Evolutionary conservation across 1,140 invertebrate genomes (phyloP), one percentile per base, ranked within the genome.

Genomic region (Leptinotarsa defecta): DNA sequence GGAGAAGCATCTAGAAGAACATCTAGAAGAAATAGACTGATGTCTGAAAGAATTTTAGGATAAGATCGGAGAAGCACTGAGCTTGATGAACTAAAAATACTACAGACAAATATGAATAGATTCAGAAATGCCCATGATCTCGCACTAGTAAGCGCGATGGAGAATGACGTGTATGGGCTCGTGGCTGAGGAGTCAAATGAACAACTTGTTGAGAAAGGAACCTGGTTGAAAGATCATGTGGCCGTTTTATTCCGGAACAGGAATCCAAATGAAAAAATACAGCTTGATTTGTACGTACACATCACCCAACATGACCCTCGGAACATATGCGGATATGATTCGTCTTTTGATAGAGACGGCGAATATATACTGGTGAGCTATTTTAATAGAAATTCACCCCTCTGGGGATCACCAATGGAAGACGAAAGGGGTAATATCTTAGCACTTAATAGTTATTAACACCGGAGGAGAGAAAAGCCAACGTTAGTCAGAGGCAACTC

Each of bases 291-390:
- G 57, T 19, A 17, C 15, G 15, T 61, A 61, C 4, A 61, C 3
- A 61, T 61, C 57, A 61, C 57, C 57, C 57, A 61, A 61, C 3
- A 61, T 61, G n/a, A n/a, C n/a, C n/a, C n/a, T n/a, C n/a, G n/a
- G n/a, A n/a, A n/a, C n/a, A n/a, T n/a, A n/a, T n/a, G n/a, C n/a
- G n/a, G n/a, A n/a, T n/a, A n/a, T n/a, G n/a, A n/a, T n/a, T n/a
- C n/a, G n/a, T n/a, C n/a, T n/a, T n/a, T n/a, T n/a, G n/a, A n/a
- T n/a, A n/a, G n/a, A n/a, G n/a, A n/a, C n/a, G n/a, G n/a, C n/a
- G n/a, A n/a, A n/a, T n/a, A n/a, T n/a, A n/a, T n/a, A n/a, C 20
- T 22, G 20, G 20, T 22, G 1, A 2, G 20, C 2, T 1, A 22
- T 22, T 22, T 22, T 22, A 22, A 22, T 22, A 22, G 1, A 22